Evolutionary conservation across 2,888 invertebrate genomes (phyloP).

Genomic region (Conistra vaccinii): DNA sequence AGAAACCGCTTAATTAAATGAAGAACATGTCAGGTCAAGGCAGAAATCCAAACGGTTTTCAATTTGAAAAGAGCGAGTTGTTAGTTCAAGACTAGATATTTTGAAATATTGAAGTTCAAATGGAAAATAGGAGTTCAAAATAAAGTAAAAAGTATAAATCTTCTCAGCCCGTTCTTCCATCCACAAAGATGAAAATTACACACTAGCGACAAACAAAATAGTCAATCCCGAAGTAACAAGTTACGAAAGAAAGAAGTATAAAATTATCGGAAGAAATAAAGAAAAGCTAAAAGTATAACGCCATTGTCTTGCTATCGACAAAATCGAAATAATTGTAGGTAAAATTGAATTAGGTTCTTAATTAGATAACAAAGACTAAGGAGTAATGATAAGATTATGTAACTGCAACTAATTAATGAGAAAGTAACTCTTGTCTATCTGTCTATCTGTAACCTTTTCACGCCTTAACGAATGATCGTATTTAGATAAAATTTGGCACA

Average conservation of each 20-base stretch:
- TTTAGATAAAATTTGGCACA: not conserved
- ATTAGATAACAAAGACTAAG: not conserved
- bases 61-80: too few relatives aligned
- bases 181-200: not conserved
- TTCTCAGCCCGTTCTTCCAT: not conserved
- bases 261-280: not conserved
- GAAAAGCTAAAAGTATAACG: not conserved
- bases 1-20: too few relatives aligned
- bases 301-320: not conserved
- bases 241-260: not conserved
- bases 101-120: too few relatives aligned
- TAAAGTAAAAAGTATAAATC: too few relatives aligned
- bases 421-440: not conserved
- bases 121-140: too few relatives aligned
- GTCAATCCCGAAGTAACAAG: not conserved
- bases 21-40: too few relatives aligned
- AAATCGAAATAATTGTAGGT: not conserved
- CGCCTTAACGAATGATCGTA: not conserved
- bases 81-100: too few relatives aligned
- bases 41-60: too few relatives aligned
- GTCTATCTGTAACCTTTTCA: not conserved
- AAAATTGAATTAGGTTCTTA: not conserved
- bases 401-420: not conserved
- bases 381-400: conserved; percentile 3
- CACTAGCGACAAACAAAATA: not conserved